Percentiles rank a stretch among this genome's conserved stretches.
Evolutionary conservation across 1,140 invertebrate species (phyloP).

Genomic region (Polyergus mexicanus): DNA sequence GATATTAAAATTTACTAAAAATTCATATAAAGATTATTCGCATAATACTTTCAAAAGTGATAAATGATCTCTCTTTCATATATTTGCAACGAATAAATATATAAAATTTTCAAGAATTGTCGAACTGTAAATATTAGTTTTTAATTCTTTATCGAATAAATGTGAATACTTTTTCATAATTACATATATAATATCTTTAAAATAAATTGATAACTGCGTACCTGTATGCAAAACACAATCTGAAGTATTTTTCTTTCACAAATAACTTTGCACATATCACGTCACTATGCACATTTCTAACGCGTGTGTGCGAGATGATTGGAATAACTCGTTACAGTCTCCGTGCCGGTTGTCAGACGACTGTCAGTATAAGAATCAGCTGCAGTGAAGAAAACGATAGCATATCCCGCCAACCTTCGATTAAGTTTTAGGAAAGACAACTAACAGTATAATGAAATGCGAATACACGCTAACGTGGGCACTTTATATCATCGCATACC

Average conservation of each 20-base stretch:
- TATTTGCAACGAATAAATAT: not conserved
- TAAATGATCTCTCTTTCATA: not conserved
- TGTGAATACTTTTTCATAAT: not conserved
- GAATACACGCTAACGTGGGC: not conserved
- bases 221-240: not conserved
- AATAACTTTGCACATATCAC: slow-evolving; percentile 40
- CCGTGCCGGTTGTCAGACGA: slow-evolving; percentile 57
- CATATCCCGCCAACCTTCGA: slow-evolving; percentile 46
- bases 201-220: slow-evolving; percentile 16
- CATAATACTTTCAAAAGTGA: not conserved
- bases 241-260: slow-evolving; percentile 25
- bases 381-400: slow-evolving; percentile 52
- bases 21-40: not conserved
- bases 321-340: slow-evolving; percentile 45
- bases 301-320: slow-evolving; percentile 30
- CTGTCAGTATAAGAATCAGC: slow-evolving; percentile 68
- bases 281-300: slow-evolving; percentile 23
- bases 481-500: not conserved
- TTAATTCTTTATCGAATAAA: not conserved
- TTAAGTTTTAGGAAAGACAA: slow-evolving; percentile 59
- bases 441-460: slow-evolving; percentile 35
- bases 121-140: not conserved
- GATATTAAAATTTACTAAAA: not conserved
- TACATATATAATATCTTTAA: not conserved
- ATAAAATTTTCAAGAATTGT: not conserved